Evolutionary conservation across 2,113 vertebrate species (phyloP), one percentile per base, ranked within the genome.

Genomic region (Eclectus roratus): DNA sequence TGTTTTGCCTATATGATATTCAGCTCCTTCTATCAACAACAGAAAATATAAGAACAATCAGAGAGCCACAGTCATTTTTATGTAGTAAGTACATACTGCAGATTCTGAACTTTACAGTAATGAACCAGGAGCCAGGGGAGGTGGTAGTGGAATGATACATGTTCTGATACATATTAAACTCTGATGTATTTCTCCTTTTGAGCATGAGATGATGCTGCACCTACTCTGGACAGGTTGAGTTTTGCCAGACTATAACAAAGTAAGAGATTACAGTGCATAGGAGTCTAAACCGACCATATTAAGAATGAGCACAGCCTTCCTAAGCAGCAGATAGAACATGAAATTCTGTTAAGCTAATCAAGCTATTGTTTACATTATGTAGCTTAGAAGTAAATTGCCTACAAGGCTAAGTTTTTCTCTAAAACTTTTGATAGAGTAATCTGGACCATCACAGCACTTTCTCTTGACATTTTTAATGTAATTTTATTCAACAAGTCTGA

Each of bases 221-320:
- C 11, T 70, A 29, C 55, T 87, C 43, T 41, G 23, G 11, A 66
- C 15, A 52, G 53, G 20, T 13, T 88, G 60, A 78, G 47, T 88
- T 88, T 85, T 84, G 21, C 12, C 23, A 43, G 7, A 39, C 7
- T n/a, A 35, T 5, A 49, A 8, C 27, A 52, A 92, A 49, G 5
- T 29, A 77, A 60, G 41, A 33, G 2, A 17, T 31, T 41, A 27
- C 74, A 66, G 6, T 33, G 10, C 6, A 37, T 1, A 27, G 2
- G 13, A 7, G 0, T 25, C 5, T 70, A 46, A 81, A 78, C 6
- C 3, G 60, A 16, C 11, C 7, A 8, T 35, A 41, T n/a, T 18
- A 49, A 60, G 17, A 44, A 0, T 23, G 31, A 72, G 15, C 5
- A 6, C 1, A 29, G 4, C 47, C 8, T 6, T 39, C 4, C 7